Base-by-base conservation (phyloP, 2,888 invertebrate genomes). In the Oligia strigilis region DNA sequence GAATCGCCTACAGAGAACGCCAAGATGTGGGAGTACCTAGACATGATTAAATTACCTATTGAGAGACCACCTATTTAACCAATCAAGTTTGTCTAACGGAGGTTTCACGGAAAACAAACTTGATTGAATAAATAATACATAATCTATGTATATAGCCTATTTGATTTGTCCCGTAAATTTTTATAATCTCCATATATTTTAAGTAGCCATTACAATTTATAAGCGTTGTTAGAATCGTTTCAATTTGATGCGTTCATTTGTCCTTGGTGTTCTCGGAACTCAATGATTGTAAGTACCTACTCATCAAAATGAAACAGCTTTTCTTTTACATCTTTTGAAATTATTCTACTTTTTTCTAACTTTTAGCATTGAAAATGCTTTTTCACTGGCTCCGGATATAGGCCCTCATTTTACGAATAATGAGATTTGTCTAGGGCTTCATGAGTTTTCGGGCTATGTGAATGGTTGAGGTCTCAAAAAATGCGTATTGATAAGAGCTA, bases 241-340 rank as follows among this genome's bases (percentile, higher is more conserved):
- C 55, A 62, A 75, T 83, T 72, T 80, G 62, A 79, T 82, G 70
- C 62, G 65, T 67, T 75, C 64, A 70, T 69, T 52, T 52, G 62
- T 72, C 64, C 67, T 83, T 72, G 58, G 70, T 74, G 55, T 55
- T 76, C 74, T 58, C 65, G 43, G 46, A 80, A 79, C 77, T 77
- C 77, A 72, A 62, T 78, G 55, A 79, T 86, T 79, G 55, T 55
- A 60, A 60, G 58, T 82, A 79, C n/a, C n/a, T n/a, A n/a, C 77
- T 81, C 77, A 79, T 80, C 71, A 79, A 89, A 85, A 77, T 66
- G 60, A 79, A 74, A 82, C 81, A 65, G 71, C 85, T 85, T 89
- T 87, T 87, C 77, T 87, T 82, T 86, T 79, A 84, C 49, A 80
- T 80, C 80, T 89, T 84, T 77, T 78, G 64, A 79, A 78, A 81